Evolutionary conservation across 2,888 invertebrate species (phyloP), one percentile per base, ranked within the genome.

Genomic region (Microchrysa polita): DNA sequence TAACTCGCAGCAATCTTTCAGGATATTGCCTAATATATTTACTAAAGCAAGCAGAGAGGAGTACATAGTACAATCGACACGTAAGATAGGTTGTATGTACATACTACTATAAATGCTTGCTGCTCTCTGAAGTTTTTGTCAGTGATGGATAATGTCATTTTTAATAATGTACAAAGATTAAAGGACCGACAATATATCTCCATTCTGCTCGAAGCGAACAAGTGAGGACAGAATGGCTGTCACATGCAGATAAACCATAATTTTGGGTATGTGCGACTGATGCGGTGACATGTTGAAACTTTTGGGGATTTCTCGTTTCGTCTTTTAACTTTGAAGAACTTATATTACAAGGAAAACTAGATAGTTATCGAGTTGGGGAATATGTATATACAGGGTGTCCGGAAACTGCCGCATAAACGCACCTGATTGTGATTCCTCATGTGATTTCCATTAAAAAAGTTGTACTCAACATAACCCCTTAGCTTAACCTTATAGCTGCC

Each of bases 131-230:
- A 61, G 61, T 61, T 61, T 61, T 40, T 61, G 61, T 61, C 61
- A 61, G 40, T 61, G 61, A 61, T 61, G 61, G 61, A 61, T 61
- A 61, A 40, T 61, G 61, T 61, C 61, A 61, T 61, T 61, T 61
- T 61, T 61, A 61, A 61, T 61, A 61, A 61, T 23, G 61, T 40
- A 34, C 40, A 61, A 61, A 61, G 40, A 61, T 61, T 61, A 61
- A 61, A 61, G 61, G 61, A 27, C 23, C n/a, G 12, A 40, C 61
- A 61, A n/a, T 61, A n/a, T 18, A 61, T 61, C 18, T 61, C 61
- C 61, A 40, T 48, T n/a, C 12, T 48, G 12, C 48, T n/a, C 5
- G 14, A 48, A n/a, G 48, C 16, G 48, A n/a, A 40, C 16, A 61
- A 40, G 61, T 61, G 61, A 40, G 40, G 61, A 61, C 14, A 61